Conservation (phyloP, 2,888 invertebrate species). For the Eugnorisma glareosa region DNA sequence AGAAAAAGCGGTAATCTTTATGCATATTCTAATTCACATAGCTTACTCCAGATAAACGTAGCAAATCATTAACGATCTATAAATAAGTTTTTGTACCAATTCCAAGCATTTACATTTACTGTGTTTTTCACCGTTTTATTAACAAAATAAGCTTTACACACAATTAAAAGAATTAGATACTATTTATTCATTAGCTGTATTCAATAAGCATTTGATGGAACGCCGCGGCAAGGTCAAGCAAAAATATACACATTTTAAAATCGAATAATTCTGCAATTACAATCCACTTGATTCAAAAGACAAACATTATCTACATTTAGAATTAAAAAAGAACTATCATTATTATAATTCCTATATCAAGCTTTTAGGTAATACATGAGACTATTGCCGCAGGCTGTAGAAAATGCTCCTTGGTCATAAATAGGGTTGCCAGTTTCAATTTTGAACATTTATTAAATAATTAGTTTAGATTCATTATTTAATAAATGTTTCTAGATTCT, state of each 20-base stretch:
- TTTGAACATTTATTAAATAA: background rate
- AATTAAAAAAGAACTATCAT: constrained; percentile 2
- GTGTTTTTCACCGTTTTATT: background rate
- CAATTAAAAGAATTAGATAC: background rate
- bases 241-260: background rate
- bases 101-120: background rate
- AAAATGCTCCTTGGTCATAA: background rate
- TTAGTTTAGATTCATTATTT: too few relatives aligned
- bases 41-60: constrained; percentile 9
- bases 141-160: background rate
- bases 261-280: background rate
- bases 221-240: background rate
- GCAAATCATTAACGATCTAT: constrained; percentile 1
- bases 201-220: constrained; percentile 18
- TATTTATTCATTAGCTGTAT: background rate
- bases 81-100: background rate
- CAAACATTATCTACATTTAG: background rate
- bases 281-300: background rate
- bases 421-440: background rate
- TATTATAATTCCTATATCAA: background rate
- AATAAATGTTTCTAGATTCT: too few relatives aligned
- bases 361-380: background rate
- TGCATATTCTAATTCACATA: background rate
- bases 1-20: background rate
- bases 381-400: constrained; percentile 8